Base-by-base conservation (phyloP, 2,797 vertebrate species). In the Ceyx erithaca region DNA sequence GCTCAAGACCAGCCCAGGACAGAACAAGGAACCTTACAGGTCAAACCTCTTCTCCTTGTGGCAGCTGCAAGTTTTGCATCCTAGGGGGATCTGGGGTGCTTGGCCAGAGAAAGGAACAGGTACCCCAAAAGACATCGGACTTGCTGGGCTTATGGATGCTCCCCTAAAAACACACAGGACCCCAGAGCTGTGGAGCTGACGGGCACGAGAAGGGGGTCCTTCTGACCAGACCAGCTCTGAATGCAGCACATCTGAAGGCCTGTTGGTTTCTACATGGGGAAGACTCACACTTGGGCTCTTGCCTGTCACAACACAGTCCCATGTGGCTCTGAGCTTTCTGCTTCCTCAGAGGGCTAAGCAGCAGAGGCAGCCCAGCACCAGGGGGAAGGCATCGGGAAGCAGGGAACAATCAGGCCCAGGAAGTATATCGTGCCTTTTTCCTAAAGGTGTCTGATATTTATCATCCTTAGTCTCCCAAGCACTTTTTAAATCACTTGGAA, bases 171-270 rank as follows among this genome's bases (percentile, higher is more conserved):
- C 35, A 46, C 0, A 0, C 2, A 55, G 22, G 45, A 54, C 8
- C 25, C 7, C 7, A 14, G 10, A 77, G 31, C 26, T 75, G 40
- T 4, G 4, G 57, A 62, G 57, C n/a, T 14, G 64, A 77, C 3
- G 28, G 37, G 51, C 0, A 0, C 3, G 0, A 52, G 28, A 79
- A 26, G 8, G 7, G 17, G 54, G 15, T 59, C 52, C 35, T 61
- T 37, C 35, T 0, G 1, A 20, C 1, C 2, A 0, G 33, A 21
- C 11, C 61, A 49, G 46, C 68, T 35, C 68, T 7, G 51, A 72
- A 21, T 4, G 4, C 33, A n/a, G 2, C 15, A 33, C 46, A 76
- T 49, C 21, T 8, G n/a, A 69, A 70, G 18, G 18, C 6, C 14
- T 2, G 2, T 25, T 46, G 6, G 46, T 11, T 1, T 35, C 28